These are phyloP conservation scores for Sesia bembeciformis DNA, from an alignment of 2,888 invertebrate species.

Conservation along the genomic window DNA sequence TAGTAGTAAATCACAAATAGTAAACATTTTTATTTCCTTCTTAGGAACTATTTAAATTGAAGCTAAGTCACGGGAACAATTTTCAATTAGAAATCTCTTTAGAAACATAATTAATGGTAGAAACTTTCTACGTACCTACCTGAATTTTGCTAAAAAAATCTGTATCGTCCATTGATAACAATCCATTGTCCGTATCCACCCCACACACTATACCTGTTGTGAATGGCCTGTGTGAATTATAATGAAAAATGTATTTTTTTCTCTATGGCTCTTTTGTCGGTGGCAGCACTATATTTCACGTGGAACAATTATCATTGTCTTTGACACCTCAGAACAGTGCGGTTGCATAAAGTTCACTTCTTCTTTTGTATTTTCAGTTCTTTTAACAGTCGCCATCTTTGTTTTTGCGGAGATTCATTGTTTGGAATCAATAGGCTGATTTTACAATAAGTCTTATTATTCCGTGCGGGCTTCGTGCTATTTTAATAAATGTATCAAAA, in stretches of 20 bases:
- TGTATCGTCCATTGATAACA: slow-evolving; percentile 63
- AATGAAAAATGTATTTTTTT: slow-evolving; percentile 66
- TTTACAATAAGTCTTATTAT: too few relatives aligned
- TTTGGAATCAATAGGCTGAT: neutral
- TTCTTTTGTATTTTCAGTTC: slow-evolving; percentile 30
- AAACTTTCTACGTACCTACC: slow-evolving; percentile 36
- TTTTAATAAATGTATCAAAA: too few relatives aligned
- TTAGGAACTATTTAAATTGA: too few relatives aligned
- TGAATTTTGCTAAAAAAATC: slow-evolving; percentile 48
- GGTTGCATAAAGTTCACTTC: slow-evolving; percentile 31
- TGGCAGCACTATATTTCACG: slow-evolving; percentile 71
- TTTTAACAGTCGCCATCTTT: slow-evolving; percentile 21
- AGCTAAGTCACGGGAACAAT: too few relatives aligned
- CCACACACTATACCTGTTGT: slow-evolving; percentile 62
- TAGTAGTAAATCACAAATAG: too few relatives aligned
- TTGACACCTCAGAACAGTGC: slow-evolving; percentile 59
- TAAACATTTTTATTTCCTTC: too few relatives aligned
- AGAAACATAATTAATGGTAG: slow-evolving; percentile 48
- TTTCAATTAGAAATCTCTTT: neutral
- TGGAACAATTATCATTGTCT: slow-evolving; percentile 74
- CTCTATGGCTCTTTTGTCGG: slow-evolving; percentile 59
- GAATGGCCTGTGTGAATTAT: slow-evolving; percentile 61
- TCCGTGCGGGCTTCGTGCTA: too few relatives aligned
- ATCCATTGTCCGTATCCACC: slow-evolving; percentile 54
- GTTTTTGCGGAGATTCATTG: slow-evolving; percentile 13